phyloP scores from a whole-genome alignment of 1,140 invertebrate genomes.

The Paramacrobiotus metropolitanus region DNA sequence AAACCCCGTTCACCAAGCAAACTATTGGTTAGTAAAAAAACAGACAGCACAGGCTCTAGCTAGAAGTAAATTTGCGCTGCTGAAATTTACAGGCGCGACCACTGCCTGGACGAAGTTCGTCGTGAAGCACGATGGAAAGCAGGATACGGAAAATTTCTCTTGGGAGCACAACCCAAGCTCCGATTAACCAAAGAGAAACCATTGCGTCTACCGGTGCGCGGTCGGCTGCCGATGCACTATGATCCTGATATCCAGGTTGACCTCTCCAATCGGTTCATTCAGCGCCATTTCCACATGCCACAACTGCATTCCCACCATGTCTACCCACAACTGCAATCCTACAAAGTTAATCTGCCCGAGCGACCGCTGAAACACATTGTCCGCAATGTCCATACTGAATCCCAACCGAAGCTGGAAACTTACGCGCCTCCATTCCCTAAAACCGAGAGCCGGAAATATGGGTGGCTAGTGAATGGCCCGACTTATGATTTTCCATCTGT shows the following conservation, averaged over 20 bases:
- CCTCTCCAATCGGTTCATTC: neutral
- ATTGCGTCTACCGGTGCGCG: neutral
- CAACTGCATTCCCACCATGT: neutral
- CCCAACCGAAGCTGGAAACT: neutral
- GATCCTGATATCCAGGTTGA: neutral
- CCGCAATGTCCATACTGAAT: neutral
- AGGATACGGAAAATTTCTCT: neutral
- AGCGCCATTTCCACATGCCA: neutral
- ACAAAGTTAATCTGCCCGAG: neutral
- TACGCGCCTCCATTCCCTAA: neutral
- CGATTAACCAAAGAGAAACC: neutral
- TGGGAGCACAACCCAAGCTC: neutral
- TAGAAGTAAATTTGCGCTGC: too few species aligned
- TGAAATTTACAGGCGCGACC: neutral
- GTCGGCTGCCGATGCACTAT: neutral
- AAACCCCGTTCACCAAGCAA: neutral
- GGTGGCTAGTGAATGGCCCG: neutral
- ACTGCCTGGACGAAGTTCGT: neutral
- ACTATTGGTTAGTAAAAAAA: neutral
- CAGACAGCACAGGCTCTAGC: neutral
- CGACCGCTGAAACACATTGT: neutral
- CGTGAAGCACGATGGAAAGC: neutral
- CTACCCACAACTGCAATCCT: neutral
- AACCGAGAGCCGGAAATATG: neutral
- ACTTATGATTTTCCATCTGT: neutral